Conservation (phyloP, 2,797 vertebrate genomes). For the Gymnothorax reevesii region DNA sequence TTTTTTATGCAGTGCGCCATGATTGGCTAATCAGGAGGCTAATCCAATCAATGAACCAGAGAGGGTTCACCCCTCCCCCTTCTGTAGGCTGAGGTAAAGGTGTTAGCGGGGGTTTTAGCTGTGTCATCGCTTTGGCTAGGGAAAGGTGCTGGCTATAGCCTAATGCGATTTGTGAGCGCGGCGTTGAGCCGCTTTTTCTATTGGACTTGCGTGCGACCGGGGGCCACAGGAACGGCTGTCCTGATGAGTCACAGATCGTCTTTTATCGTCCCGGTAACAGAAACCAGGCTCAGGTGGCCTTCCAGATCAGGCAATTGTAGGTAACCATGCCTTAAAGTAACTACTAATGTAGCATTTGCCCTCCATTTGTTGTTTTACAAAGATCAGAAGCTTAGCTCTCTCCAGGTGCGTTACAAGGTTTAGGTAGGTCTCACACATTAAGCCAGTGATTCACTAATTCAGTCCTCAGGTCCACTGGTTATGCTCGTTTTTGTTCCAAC, state of each 20-base stretch:
- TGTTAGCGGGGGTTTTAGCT: slow-evolving; percentile 28
- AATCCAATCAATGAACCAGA: slow-evolving; percentile 29
- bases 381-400: too few relatives aligned
- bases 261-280: background rate
- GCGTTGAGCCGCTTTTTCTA: slow-evolving; percentile 33
- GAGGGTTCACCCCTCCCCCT: background rate
- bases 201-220: background rate
- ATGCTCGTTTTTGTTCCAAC: too few relatives aligned
- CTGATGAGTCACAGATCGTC: background rate
- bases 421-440: too few relatives aligned
- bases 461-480: too few relatives aligned
- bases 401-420: too few relatives aligned
- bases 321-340: background rate
- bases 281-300: background rate
- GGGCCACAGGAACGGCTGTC: background rate
- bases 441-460: too few relatives aligned
- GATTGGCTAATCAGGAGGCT: slow-evolving; percentile 24
- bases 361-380: too few relatives aligned
- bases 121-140: slow-evolving; percentile 35
- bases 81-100: slow-evolving; percentile 23
- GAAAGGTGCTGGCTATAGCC: background rate
- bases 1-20: background rate
- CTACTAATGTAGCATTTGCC: background rate
- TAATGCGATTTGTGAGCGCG: slow-evolving; percentile 52
- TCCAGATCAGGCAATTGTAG: background rate